Base-by-base conservation (phyloP, 2,113 vertebrate species). In the Petrocephalus zakoni region DNA sequence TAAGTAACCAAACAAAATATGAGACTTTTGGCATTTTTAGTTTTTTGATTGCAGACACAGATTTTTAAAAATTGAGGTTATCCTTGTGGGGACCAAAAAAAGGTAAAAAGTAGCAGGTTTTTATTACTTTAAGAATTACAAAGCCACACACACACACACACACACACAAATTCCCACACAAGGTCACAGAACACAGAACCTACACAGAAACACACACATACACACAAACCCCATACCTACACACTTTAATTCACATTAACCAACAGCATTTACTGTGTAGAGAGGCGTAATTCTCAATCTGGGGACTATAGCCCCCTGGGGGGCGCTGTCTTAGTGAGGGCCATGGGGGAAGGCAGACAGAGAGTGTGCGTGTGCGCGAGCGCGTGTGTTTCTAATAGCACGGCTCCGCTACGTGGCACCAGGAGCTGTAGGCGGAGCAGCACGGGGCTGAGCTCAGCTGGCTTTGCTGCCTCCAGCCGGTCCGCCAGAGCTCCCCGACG, bases 401-500 rank as follows among this genome's bases (percentile, higher is more conserved):
- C 91, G 61, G 87, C 89, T 89, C 90, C 90, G 92, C 93, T 13
- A 95, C 95, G 94, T 95, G 94, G 94, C 95, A 95, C 84, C 88
- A 92, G 88, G 90, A 83, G 89, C 89, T 89, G 90, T 88, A 91
- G 21, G 89, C 90, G 91, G 83, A 90, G 93, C 91, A 91, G 92
- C 90, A 91, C 89, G 91, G 89, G 92, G 90, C 90, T 90, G 91
- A 90, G 91, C 75, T 78, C 91, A 47, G 89, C 90, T 89, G 88
- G 91, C 55, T 84, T 87, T 89, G 53, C 89, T 75, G n/a, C 25
- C 90, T 90, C 90, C 88, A 91, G 82, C 46, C 46, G 29, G 92
- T 91, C 90, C 93, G 95, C 95, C 95, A 94, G 95, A 85, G 93
- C 91, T 95, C 95, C 96, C 96, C 93, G 95, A 93, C 90, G 94